Base-by-base conservation (phyloP, 2,888 invertebrate species). In the Seira ritae region DNA sequence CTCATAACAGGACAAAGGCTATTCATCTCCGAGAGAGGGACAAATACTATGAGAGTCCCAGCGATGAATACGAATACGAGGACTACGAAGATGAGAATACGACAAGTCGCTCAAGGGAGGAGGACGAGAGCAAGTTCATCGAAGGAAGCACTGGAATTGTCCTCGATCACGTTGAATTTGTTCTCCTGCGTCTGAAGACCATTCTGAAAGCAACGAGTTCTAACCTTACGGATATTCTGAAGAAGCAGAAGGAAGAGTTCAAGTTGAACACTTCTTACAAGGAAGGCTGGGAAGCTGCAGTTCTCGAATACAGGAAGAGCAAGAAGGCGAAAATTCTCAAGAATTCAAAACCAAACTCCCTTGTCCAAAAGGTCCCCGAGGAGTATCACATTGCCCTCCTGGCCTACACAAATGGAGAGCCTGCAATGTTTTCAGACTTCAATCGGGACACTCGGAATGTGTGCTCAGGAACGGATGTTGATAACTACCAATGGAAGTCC, bases 341-440 rank as follows among this genome's bases (percentile, higher is more conserved):
- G 0, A 67, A 55, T 6, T 70, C 65, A 10, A 46, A 24, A 1
- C 31, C 19, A n/a, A 31, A 84, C 20, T 84, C 84, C 3, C 76
- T 74, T 8, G 60, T 80, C 12, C 70, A 60, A 0, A 70, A 68
- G 31, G 84, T 84, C 0, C 84, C 84, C 8, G 73, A 71, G 6
- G 84, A 80, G 42, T 84, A 84, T 50, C 84, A 84, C 31, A 80
- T 84, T 22, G 84, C 84, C n/a, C 15, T 84, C 8, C 62, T 84
- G 3, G 76, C 84, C 1, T 84, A 84, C 55, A 76, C 80, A 1
- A 12, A 62, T 0, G 31, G 8, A 4, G 8, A 19, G 3, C 78
- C 83, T 0, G 22, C 70, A 8, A 23, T 84, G 42, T 84, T 80
- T 68, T 4, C 12, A 0, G 60, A 84, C 8, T 84, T 84, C 17